Percentiles rank a stretch among this genome's conserved stretches.
phyloP scores from a whole-genome alignment of 1,140 invertebrate genomes.

The Anastatus disparis region DNA sequence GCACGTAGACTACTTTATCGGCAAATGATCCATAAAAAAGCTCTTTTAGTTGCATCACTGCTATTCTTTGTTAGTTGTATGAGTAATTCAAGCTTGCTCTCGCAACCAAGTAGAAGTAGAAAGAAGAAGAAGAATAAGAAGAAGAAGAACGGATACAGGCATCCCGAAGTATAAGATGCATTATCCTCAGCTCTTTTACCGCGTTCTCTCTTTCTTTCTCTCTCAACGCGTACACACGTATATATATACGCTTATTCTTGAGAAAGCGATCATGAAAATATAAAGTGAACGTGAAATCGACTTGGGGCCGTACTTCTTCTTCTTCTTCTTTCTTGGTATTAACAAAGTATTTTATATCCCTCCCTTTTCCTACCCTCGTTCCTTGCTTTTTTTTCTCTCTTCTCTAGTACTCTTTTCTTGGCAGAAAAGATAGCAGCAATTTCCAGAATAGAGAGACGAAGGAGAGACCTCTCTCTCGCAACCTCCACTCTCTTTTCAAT shows the following conservation, averaged over 20 bases:
- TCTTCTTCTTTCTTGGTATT: background rate
- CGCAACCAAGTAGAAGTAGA: too few species aligned
- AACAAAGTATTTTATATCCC: background rate
- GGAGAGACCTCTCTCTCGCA: too few species aligned
- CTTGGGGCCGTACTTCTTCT: background rate
- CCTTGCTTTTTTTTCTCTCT: too few species aligned
- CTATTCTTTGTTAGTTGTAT: background rate
- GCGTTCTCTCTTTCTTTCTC: too few species aligned
- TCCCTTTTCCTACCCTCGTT: background rate
- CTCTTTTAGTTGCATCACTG: too few species aligned
- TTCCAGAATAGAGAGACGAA: slow-evolving; percentile 1
- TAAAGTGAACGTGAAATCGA: slow-evolving; percentile 23
- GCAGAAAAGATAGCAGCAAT: background rate
- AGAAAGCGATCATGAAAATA: slow-evolving; percentile 32
- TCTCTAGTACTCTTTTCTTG: too few species aligned
- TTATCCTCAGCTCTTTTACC: too few species aligned
- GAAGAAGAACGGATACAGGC: too few species aligned
- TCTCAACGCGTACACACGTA: too few species aligned
- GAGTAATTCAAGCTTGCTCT: slow-evolving; percentile 1
- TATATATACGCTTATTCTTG: too few species aligned
- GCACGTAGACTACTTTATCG: slow-evolving; percentile 21
- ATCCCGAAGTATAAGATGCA: too few species aligned
- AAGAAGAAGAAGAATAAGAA: too few species aligned
- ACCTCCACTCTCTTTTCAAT: background rate
- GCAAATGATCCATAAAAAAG: slow-evolving; percentile 33